phyloP scores from a whole-genome alignment of 1,140 invertebrate genomes.

The Palaemon carinicauda region DNA sequence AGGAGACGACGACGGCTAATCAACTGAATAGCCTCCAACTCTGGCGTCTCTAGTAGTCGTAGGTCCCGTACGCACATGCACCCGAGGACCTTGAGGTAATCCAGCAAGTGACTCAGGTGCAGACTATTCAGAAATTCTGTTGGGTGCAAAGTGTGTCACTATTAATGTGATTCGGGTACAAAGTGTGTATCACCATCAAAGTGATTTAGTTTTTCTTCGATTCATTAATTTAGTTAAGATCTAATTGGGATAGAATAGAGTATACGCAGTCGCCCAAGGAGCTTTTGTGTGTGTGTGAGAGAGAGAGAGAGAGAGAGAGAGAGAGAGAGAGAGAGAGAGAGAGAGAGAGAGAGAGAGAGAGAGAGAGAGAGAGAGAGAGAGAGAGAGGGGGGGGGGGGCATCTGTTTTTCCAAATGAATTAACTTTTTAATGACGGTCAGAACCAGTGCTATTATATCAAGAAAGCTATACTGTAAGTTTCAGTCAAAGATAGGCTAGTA shows the following conservation, averaged over 20 bases:
- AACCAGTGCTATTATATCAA: no score
- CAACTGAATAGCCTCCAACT: slow-evolving; percentile 39
- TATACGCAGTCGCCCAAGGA: background rate
- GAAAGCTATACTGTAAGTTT: no score
- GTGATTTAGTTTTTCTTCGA: no score
- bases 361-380: no score
- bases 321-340: background rate
- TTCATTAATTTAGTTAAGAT: no score
- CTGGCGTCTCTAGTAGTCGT: slow-evolving; percentile 5
- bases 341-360: no score
- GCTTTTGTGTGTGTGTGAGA: background rate
- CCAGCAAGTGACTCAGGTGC: slow-evolving; percentile 23
- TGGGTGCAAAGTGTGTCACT: background rate
- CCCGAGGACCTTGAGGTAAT: slow-evolving; percentile 36
- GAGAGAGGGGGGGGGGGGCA: no score
- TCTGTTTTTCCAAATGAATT: no score
- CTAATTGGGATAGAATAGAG: background rate
- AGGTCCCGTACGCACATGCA: slow-evolving; percentile 46
- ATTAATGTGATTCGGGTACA: no score
- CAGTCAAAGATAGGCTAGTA: no score
- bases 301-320: background rate
- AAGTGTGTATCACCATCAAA: no score
- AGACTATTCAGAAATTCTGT: slow-evolving; percentile 25
- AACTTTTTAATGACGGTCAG: no score
- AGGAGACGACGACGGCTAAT: slow-evolving; percentile 38